Percentiles rank a stretch among this genome's conserved stretches.
Evolutionary conservation across 2,888 invertebrate genomes (phyloP).

Genomic region (Lamellibrachia columna): DNA sequence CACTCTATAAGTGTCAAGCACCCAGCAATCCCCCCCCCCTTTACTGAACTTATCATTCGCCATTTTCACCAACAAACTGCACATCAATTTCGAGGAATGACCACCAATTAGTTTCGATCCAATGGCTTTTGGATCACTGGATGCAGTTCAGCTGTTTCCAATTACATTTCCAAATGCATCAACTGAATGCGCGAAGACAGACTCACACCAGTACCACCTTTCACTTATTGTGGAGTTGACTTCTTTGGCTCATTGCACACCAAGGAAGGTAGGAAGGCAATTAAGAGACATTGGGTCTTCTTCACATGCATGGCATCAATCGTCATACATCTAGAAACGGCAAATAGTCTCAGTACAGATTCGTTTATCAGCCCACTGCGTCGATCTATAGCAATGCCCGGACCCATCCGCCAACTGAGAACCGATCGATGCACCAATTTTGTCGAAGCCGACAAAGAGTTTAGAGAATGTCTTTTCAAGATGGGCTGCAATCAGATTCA

Average conservation of each 20-base stretch:
- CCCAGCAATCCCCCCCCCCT: constrained; percentile 22
- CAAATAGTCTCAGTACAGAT: constrained; percentile 39
- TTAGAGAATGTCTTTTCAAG: constrained; percentile 26
- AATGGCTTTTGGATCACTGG: constrained; percentile 35
- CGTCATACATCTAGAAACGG: constrained; percentile 52
- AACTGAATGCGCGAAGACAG: constrained; percentile 50
- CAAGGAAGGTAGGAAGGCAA: constrained; percentile 44
- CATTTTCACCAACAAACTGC: constrained; percentile 40
- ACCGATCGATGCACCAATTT: constrained; percentile 41
- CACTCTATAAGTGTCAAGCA: constrained; percentile 17
- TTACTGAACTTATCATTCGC: constrained; percentile 28
- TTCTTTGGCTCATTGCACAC: constrained; percentile 56
- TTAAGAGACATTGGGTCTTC: constrained; percentile 52
- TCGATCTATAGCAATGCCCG: constrained; percentile 40
- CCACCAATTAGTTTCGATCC: constrained; percentile 38
- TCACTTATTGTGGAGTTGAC: constrained; percentile 55
- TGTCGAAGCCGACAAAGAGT: constrained; percentile 37
- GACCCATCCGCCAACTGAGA: constrained; percentile 35
- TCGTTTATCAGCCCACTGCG: constrained; percentile 43
- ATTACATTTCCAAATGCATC: constrained; percentile 45
- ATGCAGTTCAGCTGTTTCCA: neutral
- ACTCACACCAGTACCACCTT: constrained; percentile 44
- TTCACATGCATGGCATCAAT: constrained; percentile 55
- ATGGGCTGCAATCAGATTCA: constrained; percentile 31
- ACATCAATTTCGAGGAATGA: constrained; percentile 43